phyloP scores from a whole-genome alignment of 2,888 invertebrate species.

The Digitonthophagus gazella region DNA sequence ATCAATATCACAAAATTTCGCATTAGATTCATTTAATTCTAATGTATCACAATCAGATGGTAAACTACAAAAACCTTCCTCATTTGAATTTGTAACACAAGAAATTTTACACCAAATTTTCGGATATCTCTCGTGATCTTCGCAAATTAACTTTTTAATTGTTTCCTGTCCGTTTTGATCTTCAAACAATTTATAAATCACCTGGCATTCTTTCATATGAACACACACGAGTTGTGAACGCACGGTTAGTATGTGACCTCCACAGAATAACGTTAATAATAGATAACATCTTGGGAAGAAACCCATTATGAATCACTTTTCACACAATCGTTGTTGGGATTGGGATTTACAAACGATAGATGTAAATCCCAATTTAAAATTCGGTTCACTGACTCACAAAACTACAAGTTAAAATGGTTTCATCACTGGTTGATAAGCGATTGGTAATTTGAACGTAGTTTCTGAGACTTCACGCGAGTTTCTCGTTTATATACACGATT shows the following conservation, averaged over 20 bases:
- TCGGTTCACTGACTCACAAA: not conserved
- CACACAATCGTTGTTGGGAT: slow-evolving; percentile 3
- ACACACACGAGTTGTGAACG: not conserved
- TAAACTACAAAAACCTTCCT: slow-evolving; percentile 14
- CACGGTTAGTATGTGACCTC: not conserved
- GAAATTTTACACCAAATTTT: slow-evolving; percentile 25
- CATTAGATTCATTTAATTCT: not conserved
- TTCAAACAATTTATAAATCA: slow-evolving; percentile 46
- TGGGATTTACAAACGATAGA: too few relatives aligned
- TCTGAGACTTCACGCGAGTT: too few relatives aligned
- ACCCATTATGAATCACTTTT: not conserved
- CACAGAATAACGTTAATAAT: not conserved
- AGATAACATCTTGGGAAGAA: not conserved
- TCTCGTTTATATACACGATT: too few relatives aligned
- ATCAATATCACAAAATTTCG: slow-evolving; percentile 5
- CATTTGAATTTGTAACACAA: slow-evolving; percentile 16
- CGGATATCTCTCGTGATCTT: slow-evolving; percentile 10
- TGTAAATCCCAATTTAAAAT: too few relatives aligned
- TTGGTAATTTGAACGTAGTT: too few relatives aligned
- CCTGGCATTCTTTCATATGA: not conserved
- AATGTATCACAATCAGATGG: not conserved
- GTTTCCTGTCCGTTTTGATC: slow-evolving; percentile 45
- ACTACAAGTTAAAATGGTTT: too few relatives aligned
- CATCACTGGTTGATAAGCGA: too few relatives aligned
- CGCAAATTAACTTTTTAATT: slow-evolving; percentile 16